Evolutionary conservation across 2,113 vertebrate genomes (phyloP).

Genomic region (Syrrhaptes paradoxus): DNA sequence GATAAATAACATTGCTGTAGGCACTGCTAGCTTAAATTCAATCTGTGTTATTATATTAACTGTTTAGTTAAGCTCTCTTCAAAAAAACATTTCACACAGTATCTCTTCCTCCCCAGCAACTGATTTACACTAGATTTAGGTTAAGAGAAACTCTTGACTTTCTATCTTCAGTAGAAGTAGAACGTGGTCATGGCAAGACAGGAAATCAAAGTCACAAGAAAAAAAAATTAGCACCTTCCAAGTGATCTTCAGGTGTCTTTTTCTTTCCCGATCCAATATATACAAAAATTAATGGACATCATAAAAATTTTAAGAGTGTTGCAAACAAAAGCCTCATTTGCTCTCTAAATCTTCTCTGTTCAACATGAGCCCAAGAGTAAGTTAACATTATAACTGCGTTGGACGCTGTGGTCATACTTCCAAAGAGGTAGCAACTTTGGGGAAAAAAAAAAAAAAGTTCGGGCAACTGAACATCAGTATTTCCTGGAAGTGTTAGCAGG

Average conservation of each 20-base stretch:
- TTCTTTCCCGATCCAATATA: background rate
- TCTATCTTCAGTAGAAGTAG: background rate
- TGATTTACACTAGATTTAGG: background rate
- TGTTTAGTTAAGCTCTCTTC: background rate
- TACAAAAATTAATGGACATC: background rate
- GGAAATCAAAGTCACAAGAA: background rate
- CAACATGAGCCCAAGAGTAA: background rate
- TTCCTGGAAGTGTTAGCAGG: background rate
- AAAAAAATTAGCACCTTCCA: background rate
- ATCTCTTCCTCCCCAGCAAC: background rate
- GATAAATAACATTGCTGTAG: background rate
- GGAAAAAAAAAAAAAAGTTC: background rate
- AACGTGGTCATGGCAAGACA: constrained; percentile 2
- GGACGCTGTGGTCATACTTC: background rate
- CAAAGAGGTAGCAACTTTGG: background rate
- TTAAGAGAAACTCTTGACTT: background rate
- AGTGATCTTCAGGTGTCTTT: background rate
- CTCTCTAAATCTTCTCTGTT: background rate
- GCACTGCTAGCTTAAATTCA: background rate
- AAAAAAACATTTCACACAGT: background rate
- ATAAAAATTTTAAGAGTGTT: background rate
- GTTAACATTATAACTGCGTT: background rate
- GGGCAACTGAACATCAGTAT: background rate
- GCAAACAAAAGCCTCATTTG: background rate
- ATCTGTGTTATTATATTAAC: background rate